Base-by-base conservation (phyloP, 2,113 vertebrate genomes). In the Calonectris borealis region DNA sequence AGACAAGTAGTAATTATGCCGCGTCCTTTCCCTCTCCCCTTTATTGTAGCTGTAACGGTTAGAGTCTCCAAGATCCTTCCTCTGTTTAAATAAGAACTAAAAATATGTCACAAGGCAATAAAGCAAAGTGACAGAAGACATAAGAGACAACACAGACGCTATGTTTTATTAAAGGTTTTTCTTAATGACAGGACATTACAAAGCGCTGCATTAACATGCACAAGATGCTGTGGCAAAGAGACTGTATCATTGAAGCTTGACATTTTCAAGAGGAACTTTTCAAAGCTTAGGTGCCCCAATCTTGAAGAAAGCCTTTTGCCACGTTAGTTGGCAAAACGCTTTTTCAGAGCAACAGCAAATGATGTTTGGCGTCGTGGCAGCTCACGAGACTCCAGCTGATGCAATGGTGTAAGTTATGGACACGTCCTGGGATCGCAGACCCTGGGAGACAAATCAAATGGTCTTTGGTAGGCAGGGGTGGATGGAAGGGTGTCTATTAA, bases 101-200 rank as follows among this genome's bases (percentile, higher is more conserved):
- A 93, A 96, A 89, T 70, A n/a, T 31, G 58, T 88, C 93, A 85
- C 40, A 16, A 82, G 70, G 86, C 66, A 85, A 38, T 89, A 91
- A 94, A 91, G 57, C 65, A 61, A 91, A 89, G 88, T 80, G 94
- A 86, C 84, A 89, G 93, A 93, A 94, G 94, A 51, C 86, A 82
- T 6, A 69, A 49, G 83, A 93, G 62, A 31, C 58, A 40, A 83
- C 79, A 79, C 48, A 69, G 62, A 40, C 2, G 14, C 62, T 54
- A 7, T 4, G 24, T 77, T 95, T 95, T 77, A 83, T 89, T 69
- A 89, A 91, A 84, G 54, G 25, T 26, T 89, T 88, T 78, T 72
- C 86, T 76, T 89, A 69, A 48, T 88, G 62, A 78, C 9, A 58
- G 40, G 64, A 40, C 16, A 1, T 85, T 69, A 40, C 9, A 12